Base-by-base conservation (phyloP, 1,140 invertebrate species). In the Drosophila kohkoa region DNA sequence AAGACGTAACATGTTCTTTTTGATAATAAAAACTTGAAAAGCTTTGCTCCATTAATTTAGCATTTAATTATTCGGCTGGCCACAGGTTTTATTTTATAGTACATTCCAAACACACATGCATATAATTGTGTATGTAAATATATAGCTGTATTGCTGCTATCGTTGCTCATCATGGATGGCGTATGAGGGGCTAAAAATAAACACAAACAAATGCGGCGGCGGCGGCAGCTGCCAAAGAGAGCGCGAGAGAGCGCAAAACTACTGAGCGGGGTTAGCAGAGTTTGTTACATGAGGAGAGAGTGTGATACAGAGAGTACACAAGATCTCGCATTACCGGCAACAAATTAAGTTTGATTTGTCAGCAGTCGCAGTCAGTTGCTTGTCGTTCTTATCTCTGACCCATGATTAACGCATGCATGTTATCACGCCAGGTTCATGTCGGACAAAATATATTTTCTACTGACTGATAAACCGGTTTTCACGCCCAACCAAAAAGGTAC, bases 381-480 rank as follows among this genome's bases (percentile, higher is more conserved):
- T 8, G 30, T 52, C 13, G 25, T 11, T 64, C 80, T 83, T 87
- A 87, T 87, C 83, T 64, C 69, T 70, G 66, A 76, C 68, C 77
- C 52, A 63, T 75, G 66, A 66, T 82, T 81, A 85, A 67, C 54
- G 63, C 51, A 68, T 52, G 59, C 70, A 60, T 79, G 76, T 88
- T 88, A 89, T 88, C 85, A 81, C 65, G 32, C 51, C 43, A 67
- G 62, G 59, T 88, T 59, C 46, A 73, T 70, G 74, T 71, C 70
- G 66, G 25, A 75, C 69, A 58, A 80, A 65, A 67, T 62, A 55
- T 65, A 55, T 51, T 77, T 70, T 73, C 54, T 64, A 51, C 25
- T 25, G 38, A 63, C 74, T 81, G 71, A 83, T 81, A 81, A 83
- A 88, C 83, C 80, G 85, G 83, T 89, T 88, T 85, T 62, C 46